Percentiles rank a stretch among this genome's conserved stretches.
These are phyloP conservation scores for Kryptopterus vitreolus DNA, from an alignment of 2,797 vertebrate genomes.

Conservation along the genomic window DNA sequence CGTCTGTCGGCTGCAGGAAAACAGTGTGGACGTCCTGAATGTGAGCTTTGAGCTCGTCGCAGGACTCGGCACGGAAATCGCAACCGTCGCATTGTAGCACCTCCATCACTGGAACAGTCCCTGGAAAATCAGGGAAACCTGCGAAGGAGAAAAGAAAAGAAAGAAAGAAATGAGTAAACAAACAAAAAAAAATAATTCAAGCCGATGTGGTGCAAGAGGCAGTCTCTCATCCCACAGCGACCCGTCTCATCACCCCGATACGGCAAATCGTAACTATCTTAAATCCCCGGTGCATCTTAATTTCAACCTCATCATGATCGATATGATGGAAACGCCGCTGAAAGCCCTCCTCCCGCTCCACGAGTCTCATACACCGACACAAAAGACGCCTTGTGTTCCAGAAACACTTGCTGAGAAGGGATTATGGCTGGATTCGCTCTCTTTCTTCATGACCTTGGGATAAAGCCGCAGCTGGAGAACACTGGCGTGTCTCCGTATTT, in stretches of 20 bases:
- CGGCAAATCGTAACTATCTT: not conserved
- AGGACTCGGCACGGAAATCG: conserved; percentile 95
- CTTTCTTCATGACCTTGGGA: conserved; percentile 79
- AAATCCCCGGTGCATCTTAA: conserved; percentile 35
- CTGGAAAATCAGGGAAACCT: conserved; percentile 94
- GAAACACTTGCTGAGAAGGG: conserved; percentile 74
- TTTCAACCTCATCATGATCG: not conserved
- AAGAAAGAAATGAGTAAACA: not conserved
- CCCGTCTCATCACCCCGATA: not conserved
- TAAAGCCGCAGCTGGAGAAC: conserved; percentile 78
- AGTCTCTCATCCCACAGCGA: not conserved
- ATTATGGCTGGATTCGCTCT: conserved; percentile 77
- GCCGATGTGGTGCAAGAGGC: not conserved
- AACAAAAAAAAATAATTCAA: too few species aligned
- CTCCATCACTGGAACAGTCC: conserved; percentile 87
- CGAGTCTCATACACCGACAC: conserved; percentile 6
- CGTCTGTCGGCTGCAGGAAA: conserved; percentile 94
- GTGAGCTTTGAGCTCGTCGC: conserved; percentile 94
- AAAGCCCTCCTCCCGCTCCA: conserved; percentile 13
- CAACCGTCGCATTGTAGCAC: conserved; percentile 98
- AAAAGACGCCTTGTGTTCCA: conserved; percentile 47
- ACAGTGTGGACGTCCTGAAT: conserved; percentile 98
- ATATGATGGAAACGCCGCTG: not conserved
- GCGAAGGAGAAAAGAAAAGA: conserved; percentile 26
- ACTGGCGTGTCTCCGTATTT: conserved; percentile 72